phyloP scores from a whole-genome alignment of 2,113 vertebrate species.

The Corvus cornix region DNA sequence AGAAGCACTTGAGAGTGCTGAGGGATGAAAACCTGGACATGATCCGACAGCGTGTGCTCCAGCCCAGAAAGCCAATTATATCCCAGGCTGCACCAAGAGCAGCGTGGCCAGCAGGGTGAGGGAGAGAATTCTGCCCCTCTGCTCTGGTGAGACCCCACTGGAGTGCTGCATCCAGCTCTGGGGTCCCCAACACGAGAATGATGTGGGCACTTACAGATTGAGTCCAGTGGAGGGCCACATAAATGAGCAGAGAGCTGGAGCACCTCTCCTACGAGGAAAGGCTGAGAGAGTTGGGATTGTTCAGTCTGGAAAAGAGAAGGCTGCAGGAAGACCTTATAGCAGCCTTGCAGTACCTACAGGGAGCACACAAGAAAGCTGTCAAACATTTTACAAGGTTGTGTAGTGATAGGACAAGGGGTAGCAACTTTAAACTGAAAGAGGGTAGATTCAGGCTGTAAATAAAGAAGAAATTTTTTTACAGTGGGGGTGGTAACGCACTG shows the following conservation, averaged over 20 bases:
- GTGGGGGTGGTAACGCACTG: background rate
- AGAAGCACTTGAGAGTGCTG: background rate
- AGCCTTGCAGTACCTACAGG: background rate
- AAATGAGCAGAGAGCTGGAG: background rate
- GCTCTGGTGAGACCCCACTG: background rate
- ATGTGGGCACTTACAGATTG: rapidly evolving
- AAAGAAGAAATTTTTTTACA: background rate
- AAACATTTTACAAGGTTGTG: background rate
- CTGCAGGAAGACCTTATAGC: background rate
- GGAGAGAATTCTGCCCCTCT: background rate
- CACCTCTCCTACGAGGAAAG: background rate
- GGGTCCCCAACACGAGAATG: rapidly evolving
- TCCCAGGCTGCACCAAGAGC: background rate
- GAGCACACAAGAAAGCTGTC: background rate
- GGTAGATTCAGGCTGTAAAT: background rate
- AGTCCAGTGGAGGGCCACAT: background rate
- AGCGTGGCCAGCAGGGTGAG: rapidly evolving
- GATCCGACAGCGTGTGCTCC: rapidly evolving
- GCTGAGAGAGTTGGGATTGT: background rate
- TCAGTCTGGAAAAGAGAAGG: background rate
- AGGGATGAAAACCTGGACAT: background rate
- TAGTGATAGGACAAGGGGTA: background rate
- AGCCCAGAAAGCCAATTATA: background rate
- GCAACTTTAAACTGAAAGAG: background rate
- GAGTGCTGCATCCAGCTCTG: background rate